A percentile compares a stretch with the other conserved stretches of the same genome.
Evolutionary conservation across 2,888 invertebrate species (phyloP).

Genomic region (Philereme transversata): DNA sequence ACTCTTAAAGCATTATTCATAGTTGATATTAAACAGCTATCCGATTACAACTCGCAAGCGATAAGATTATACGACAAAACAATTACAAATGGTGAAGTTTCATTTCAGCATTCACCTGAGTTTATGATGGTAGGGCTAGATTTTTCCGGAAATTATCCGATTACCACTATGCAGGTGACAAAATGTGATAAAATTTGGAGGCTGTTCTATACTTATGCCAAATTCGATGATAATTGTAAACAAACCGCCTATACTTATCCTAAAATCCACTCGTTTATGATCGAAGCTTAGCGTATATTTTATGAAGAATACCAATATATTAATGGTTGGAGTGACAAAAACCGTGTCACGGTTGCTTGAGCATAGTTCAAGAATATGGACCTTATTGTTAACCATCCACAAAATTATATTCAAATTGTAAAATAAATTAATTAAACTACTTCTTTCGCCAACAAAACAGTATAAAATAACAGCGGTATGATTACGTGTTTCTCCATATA

Average conservation of each 20-base stretch:
- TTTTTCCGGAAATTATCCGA: neutral
- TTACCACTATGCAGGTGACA: neutral
- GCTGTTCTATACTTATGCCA: neutral
- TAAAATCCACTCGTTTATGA: no score
- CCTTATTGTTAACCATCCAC: no score
- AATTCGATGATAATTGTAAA: no score
- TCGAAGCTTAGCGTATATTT: no score
- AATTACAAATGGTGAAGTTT: constrained; percentile 23
- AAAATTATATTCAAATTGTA: no score
- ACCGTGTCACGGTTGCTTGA: no score
- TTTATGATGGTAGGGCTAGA: neutral
- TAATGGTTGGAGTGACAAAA: no score
- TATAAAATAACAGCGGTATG: constrained; percentile 5
- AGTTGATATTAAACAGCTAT: constrained; percentile 23
- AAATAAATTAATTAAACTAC: neutral
- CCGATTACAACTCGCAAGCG: constrained; percentile 26
- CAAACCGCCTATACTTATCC: no score
- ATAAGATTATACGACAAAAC: constrained; percentile 27
- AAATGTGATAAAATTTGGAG: neutral
- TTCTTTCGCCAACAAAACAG: constrained; percentile 11
- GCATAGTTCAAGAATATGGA: no score
- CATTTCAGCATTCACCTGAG: constrained; percentile 7
- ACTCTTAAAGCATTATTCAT: constrained; percentile 16
- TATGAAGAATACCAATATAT: no score
- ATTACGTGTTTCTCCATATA: constrained; percentile 12